Percentiles rank a stretch among this genome's conserved stretches.
Conservation (phyloP, 2,113 vertebrate genomes). For the Prionailurus bengalensis region DNA sequence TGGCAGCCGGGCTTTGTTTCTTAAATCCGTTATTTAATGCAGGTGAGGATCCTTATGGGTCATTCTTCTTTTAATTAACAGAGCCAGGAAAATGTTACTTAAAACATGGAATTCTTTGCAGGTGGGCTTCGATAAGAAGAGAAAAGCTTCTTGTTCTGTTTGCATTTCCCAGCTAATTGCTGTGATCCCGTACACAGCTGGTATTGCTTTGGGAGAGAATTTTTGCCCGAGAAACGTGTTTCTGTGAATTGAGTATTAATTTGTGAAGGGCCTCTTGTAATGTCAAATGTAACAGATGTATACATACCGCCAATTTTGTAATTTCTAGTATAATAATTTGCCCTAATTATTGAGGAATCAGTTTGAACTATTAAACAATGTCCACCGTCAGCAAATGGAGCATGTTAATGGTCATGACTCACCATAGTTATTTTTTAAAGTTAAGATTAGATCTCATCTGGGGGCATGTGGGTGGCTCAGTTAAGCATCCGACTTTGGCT, state of each 20-base stretch:
- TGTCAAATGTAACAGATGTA: background rate
- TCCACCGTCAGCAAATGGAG: background rate
- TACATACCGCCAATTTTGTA: background rate
- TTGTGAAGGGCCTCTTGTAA: slow-evolving; percentile 40
- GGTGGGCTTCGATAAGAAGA: background rate
- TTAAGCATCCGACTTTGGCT: too few relatives aligned
- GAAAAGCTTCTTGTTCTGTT: background rate
- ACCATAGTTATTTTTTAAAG: background rate
- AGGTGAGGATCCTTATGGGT: background rate
- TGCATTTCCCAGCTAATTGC: background rate
- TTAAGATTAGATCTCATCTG: background rate
- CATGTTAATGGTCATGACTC: background rate
- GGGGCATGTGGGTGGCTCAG: too few relatives aligned
- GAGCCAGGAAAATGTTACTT: background rate
- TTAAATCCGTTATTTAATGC: background rate
- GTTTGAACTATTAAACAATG: background rate
- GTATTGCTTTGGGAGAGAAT: background rate
- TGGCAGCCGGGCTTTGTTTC: slow-evolving; percentile 23
- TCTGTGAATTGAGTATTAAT: slow-evolving; percentile 48
- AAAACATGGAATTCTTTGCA: slow-evolving; percentile 10
- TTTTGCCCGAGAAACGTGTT: background rate
- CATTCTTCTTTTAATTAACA: slow-evolving; percentile 18
- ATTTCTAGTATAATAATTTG: background rate
- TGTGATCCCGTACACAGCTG: background rate
- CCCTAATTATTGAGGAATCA: background rate